Evolutionary conservation across 2,888 invertebrate genomes (phyloP).

Genomic region (Luffia ferchaultella): DNA sequence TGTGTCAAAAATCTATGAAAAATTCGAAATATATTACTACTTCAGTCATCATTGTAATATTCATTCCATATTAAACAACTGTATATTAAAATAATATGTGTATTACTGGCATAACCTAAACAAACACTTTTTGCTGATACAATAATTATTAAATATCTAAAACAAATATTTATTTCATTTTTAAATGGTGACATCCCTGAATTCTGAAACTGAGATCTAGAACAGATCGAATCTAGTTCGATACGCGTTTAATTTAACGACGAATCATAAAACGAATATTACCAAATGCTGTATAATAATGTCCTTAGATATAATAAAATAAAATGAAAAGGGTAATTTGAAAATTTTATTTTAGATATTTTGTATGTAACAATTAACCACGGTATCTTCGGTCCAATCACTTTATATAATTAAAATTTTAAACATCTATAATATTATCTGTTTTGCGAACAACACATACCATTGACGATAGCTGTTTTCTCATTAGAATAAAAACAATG

Average conservation of each 20-base stretch:
- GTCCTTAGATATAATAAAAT: background rate
- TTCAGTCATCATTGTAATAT: background rate
- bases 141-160: background rate
- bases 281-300: background rate
- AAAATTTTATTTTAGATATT: background rate
- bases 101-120: background rate
- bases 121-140: background rate
- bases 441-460: background rate
- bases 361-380: background rate
- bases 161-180: background rate
- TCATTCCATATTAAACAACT: background rate
- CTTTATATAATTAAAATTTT: background rate
- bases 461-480: too few species aligned
- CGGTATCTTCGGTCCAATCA: background rate
- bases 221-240: background rate
- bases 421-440: background rate
- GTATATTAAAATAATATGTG: background rate
- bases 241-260: background rate
- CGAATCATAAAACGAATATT: background rate
- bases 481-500: too few species aligned
- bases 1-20: background rate
- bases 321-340: background rate
- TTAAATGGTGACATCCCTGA: background rate
- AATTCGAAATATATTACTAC: background rate
- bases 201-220: background rate